Evolutionary conservation across 2,113 vertebrate species (phyloP).

Genomic region (Perca schrenkii): DNA sequence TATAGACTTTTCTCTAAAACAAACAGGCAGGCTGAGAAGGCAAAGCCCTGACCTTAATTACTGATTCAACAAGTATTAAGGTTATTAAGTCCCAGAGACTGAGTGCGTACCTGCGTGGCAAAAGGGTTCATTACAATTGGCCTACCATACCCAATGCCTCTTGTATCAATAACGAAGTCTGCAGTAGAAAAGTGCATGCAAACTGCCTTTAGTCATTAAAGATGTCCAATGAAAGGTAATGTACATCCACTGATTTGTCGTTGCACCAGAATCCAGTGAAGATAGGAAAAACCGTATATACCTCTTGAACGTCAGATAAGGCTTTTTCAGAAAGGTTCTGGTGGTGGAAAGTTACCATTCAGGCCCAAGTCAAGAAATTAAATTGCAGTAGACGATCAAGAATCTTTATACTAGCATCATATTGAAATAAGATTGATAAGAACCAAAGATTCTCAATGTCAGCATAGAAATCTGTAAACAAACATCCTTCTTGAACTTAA

Average conservation of each 20-base stretch:
- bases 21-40: background rate
- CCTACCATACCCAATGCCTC: background rate
- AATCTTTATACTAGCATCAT: conserved; percentile 11
- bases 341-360: background rate
- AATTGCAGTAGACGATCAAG: background rate
- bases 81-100: background rate
- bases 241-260: conserved; percentile 57
- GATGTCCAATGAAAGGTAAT: conserved; percentile 28
- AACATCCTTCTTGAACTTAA: background rate
- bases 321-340: conserved; percentile 35
- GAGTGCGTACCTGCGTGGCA: conserved; percentile 8
- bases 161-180: conserved; percentile 6
- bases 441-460: conserved; percentile 8
- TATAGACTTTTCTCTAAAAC: background rate
- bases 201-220: conserved; percentile 50
- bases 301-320: conserved; percentile 38
- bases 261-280: conserved; percentile 14
- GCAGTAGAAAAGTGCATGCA: conserved; percentile 43
- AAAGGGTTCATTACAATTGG: background rate
- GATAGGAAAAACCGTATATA: background rate
- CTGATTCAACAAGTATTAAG: background rate
- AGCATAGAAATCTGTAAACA: background rate
- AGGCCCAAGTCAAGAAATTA: background rate
- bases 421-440: conserved; percentile 5
- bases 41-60: background rate